phyloP scores from a whole-genome alignment of 2,888 invertebrate species.

The Hypomecis punctinalis region DNA sequence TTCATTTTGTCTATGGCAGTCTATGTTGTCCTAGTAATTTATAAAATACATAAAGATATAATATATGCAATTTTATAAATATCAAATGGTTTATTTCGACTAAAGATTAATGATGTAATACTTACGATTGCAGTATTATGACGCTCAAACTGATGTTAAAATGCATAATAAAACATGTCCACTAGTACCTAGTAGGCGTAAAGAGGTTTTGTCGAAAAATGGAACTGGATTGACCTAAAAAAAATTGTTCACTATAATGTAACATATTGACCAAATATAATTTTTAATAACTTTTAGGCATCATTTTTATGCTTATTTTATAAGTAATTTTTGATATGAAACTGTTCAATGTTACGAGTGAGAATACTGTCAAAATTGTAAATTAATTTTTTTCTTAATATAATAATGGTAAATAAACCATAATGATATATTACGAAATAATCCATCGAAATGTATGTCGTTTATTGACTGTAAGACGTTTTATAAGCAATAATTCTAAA shows the following conservation, averaged over 20 bases:
- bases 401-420: background rate
- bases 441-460: background rate
- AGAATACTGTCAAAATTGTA: background rate
- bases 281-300: constrained; percentile 7
- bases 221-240: background rate
- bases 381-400: background rate
- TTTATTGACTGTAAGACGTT: background rate
- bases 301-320: constrained; percentile 11
- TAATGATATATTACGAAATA: background rate
- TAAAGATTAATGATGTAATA: background rate
- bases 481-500: background rate
- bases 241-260: background rate
- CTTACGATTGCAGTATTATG: constrained; percentile 23
- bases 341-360: background rate
- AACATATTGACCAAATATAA: constrained; percentile 5
- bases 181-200: constrained; percentile 1
- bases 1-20: no score
- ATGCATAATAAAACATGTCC: constrained; percentile 28
- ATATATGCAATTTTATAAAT: no score
- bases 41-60: no score
- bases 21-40: no score
- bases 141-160: constrained; percentile 41
- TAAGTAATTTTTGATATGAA: background rate
- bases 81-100: background rate
- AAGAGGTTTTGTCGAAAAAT: background rate